These are phyloP conservation scores for Melieria picta DNA, from an alignment of 2,888 invertebrate genomes.

Conservation along the genomic window DNA sequence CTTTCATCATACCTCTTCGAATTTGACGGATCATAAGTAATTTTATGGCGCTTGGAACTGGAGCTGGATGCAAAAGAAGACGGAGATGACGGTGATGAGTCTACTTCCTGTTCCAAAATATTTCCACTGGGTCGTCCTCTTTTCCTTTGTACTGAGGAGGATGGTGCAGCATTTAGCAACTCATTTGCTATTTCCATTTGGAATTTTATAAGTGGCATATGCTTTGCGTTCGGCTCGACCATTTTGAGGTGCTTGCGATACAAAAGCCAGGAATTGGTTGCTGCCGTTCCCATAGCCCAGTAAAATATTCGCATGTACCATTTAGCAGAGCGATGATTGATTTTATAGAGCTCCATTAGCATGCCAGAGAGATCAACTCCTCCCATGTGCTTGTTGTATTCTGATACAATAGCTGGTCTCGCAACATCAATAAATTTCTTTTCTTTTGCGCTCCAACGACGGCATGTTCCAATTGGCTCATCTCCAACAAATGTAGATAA, in stretches of 20 bases:
- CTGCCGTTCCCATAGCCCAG: slow-evolving; percentile 37
- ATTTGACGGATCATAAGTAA: slow-evolving; percentile 35
- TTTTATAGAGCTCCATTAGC: slow-evolving; percentile 16
- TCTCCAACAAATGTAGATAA: slow-evolving; percentile 13
- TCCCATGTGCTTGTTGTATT: slow-evolving; percentile 10
- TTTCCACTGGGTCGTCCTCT: slow-evolving; percentile 13
- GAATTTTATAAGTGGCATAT: slow-evolving; percentile 31
- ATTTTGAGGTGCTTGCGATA: slow-evolving; percentile 35
- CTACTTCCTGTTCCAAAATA: not conserved
- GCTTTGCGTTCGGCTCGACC: not conserved
- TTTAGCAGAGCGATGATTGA: slow-evolving; percentile 21
- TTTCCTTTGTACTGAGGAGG: slow-evolving; percentile 9
- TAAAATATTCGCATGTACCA: slow-evolving; percentile 28
- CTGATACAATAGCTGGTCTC: slow-evolving; percentile 15
- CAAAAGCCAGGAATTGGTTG: slow-evolving; percentile 37
- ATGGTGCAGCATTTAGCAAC: slow-evolving; percentile 18
- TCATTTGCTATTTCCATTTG: slow-evolving; percentile 38
- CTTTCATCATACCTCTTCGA: slow-evolving; percentile 32
- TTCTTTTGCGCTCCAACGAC: slow-evolving; percentile 10
- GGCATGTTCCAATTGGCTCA: slow-evolving; percentile 9
- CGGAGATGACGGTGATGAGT: not conserved
- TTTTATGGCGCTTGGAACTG: slow-evolving; percentile 13
- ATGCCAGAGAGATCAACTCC: slow-evolving; percentile 8
- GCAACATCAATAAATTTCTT: slow-evolving; percentile 15
- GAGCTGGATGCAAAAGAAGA: slow-evolving; percentile 3